Evolutionary conservation across 2,888 invertebrate species (phyloP), one percentile per base, ranked within the genome.

Genomic region (Macrostomum cliftonense): DNA sequence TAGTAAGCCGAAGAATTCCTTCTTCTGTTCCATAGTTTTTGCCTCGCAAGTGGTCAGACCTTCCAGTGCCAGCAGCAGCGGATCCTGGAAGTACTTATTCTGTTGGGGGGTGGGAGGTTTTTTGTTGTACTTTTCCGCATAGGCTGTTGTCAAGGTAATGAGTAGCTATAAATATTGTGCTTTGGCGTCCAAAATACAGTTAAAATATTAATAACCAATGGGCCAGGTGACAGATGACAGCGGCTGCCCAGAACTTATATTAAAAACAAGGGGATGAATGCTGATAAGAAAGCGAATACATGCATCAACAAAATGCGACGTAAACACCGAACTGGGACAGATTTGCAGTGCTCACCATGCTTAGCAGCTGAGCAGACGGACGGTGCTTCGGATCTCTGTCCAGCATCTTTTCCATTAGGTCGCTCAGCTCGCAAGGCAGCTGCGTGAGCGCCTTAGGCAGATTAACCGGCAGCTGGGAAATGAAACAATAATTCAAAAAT

Each of bases 1-100:
- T 4, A 28, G 28, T 9, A 28, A 9, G 28, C 28, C 28, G 71
- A 87, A 88, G 73, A 91, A 93, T 65, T 85, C 82, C 13, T 80
- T 77, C 71, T 88, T 88, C 64, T 84, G 82, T 50, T 78, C 78
- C 0, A 83, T 79, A 67, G 89, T 87, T 71, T 88, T 87, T 79
- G 84, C 82, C 61, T 83, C 82, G 63, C 89, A 81, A 53, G 83
- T 82, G 68, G 95, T 93, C 57, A 95, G 74, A 64, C 83, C 84
- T 71, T 93, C 88, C 59, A 95, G 77, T 14, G 88, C 87, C 59
- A 83, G 81, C 50, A 93, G 84, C 36, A 84, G 80, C 43, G 83
- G 80, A 74, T 93, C 89, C 62, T 83, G 84, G 72, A 75, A 75
- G 58, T 72, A 73, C 55, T 73, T 72, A 54, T 71, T 67, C 72